A percentile compares a stretch with the other conserved stretches of the same genome.
phyloP scores from a whole-genome alignment of 2,797 vertebrate species.

The Pampus argenteus region DNA sequence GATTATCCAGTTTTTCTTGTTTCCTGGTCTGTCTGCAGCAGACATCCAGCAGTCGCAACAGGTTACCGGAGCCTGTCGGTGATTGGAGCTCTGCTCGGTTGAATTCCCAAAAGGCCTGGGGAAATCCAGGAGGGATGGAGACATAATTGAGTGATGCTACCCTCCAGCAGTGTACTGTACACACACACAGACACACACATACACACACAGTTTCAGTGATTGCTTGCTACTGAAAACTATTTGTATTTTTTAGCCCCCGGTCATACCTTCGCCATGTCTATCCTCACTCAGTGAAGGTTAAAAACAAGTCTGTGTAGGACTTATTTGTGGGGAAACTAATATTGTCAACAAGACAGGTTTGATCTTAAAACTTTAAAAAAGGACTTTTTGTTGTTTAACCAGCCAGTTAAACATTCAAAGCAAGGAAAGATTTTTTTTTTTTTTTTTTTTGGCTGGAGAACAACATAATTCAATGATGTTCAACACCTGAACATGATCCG shows the following conservation, averaged over 20 bases:
- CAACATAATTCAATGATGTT: slow-evolving; percentile 20
- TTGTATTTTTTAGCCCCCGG: neutral
- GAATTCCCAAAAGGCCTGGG: slow-evolving; percentile 42
- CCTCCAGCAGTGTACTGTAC: slow-evolving; percentile 27
- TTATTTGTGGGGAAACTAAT: neutral
- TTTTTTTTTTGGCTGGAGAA: slow-evolving; percentile 2
- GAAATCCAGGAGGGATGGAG: slow-evolving; percentile 36
- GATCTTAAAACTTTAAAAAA: slow-evolving; percentile 3
- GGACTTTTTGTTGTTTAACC: neutral
- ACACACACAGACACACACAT: slow-evolving; percentile 4
- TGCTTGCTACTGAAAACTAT: slow-evolving; percentile 31
- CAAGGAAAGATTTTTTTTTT: too few relatives aligned
- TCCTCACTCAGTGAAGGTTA: slow-evolving; percentile 7
- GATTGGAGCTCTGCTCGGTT: slow-evolving; percentile 26
- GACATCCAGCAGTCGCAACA: slow-evolving; percentile 32
- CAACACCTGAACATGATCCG: slow-evolving; percentile 23
- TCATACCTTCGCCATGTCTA: neutral
- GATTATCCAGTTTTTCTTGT: slow-evolving; percentile 24
- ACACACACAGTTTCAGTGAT: slow-evolving; percentile 13
- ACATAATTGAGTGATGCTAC: slow-evolving; percentile 47
- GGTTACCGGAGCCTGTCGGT: slow-evolving; percentile 44
- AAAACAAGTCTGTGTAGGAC: slow-evolving; percentile 16
- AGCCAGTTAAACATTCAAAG: neutral
- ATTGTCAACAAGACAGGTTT: neutral
- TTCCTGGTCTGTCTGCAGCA: slow-evolving; percentile 39